Percentiles rank a stretch among this genome's conserved stretches.
phyloP scores from a whole-genome alignment of 2,797 vertebrate genomes.

The Pteropus rufus region DNA sequence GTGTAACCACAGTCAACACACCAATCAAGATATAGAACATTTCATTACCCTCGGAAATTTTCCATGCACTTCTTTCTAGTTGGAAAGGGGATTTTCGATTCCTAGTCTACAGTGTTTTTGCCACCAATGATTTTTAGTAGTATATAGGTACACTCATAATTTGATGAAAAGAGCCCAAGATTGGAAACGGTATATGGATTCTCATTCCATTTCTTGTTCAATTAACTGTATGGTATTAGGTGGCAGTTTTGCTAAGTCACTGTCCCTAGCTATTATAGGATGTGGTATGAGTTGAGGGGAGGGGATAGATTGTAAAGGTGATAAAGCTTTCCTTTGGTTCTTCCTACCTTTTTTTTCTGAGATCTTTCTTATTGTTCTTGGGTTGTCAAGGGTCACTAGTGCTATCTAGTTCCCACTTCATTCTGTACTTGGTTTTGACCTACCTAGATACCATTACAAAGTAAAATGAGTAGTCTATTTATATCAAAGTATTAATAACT shows the following conservation, averaged over 20 bases:
- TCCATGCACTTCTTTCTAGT: background rate
- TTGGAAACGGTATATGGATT: background rate
- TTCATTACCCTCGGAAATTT: background rate
- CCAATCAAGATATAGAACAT: background rate
- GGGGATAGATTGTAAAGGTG: background rate
- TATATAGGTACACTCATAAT: background rate
- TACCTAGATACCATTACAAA: background rate
- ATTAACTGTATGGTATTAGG: background rate
- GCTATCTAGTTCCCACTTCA: background rate
- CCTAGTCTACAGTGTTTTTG: background rate
- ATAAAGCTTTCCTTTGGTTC: background rate
- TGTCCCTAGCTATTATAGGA: background rate
- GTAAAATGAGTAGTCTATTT: background rate
- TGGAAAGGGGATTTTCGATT: background rate
- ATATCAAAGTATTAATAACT: background rate
- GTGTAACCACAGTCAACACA: background rate
- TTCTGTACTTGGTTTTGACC: background rate
- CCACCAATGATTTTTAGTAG: background rate
- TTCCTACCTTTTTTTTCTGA: background rate
- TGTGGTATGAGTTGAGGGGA: background rate
- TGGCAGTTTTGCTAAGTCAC: background rate
- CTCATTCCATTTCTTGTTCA: background rate
- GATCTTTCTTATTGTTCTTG: background rate
- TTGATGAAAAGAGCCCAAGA: background rate
- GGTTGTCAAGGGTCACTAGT: background rate